Conservation (phyloP, 2,888 invertebrate genomes). For the Machimus rusticus region DNA sequence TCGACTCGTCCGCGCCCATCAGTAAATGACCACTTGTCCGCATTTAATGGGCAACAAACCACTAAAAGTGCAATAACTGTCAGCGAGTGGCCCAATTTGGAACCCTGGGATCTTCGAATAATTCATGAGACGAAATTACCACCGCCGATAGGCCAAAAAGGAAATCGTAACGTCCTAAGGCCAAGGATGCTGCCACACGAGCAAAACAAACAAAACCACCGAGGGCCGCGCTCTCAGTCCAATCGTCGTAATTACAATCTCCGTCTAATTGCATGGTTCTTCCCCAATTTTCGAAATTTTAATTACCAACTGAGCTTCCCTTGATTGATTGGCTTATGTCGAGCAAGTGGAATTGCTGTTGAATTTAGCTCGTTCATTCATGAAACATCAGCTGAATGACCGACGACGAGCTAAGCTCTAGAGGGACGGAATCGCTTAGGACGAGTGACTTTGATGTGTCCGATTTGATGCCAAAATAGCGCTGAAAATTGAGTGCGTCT, state of each 20-base stretch:
- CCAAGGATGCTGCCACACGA: neutral
- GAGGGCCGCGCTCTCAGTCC: neutral
- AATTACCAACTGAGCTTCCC: neutral
- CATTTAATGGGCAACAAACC: constrained; percentile 27
- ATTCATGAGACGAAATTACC: constrained; percentile 19
- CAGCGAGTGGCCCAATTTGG: constrained; percentile 36
- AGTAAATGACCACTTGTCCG: constrained; percentile 38
- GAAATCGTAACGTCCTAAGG: neutral
- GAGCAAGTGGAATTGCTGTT: constrained; percentile 6
- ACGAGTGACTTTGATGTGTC: neutral
- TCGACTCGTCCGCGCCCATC: neutral
- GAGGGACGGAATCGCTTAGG: neutral
- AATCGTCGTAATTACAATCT: constrained; percentile 14
- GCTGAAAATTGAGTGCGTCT: neutral
- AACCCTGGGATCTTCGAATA: neutral
- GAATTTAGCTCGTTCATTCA: neutral
- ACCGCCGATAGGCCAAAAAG: neutral
- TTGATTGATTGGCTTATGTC: constrained; percentile 21
- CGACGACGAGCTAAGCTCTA: neutral
- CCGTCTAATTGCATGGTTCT: constrained; percentile 29
- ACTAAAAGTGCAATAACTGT: constrained; percentile 42
- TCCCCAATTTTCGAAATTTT: constrained; percentile 16
- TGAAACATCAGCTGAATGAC: neutral
- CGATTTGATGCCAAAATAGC: neutral
- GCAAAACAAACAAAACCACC: constrained; percentile 1